Percentiles rank a stretch among this genome's conserved stretches.
These are phyloP conservation scores for Colostygia pectinataria DNA, from an alignment of 2,888 invertebrate species.

Conservation along the genomic window DNA sequence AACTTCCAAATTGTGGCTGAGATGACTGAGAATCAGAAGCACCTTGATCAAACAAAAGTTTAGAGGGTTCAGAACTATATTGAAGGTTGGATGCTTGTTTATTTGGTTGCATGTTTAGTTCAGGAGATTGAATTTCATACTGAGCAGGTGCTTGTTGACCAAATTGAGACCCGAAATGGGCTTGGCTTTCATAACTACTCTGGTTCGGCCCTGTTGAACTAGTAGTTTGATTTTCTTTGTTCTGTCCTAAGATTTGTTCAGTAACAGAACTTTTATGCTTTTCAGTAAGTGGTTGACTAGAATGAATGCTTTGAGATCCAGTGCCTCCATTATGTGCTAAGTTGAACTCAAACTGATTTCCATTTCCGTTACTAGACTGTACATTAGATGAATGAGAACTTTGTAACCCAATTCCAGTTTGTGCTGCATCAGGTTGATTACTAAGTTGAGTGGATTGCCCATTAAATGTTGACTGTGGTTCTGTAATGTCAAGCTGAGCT, in stretches of 20 bases:
- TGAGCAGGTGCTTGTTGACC: conserved; percentile 17
- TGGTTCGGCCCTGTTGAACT: conserved; percentile 12
- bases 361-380: conserved; percentile 5
- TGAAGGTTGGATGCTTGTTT: conserved; percentile 20
- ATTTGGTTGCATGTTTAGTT: conserved; percentile 11
- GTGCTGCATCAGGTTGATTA: background rate
- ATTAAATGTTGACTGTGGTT: conserved; percentile 5
- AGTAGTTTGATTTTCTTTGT: conserved; percentile 13
- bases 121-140: conserved; percentile 11
- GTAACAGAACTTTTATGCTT: conserved; percentile 8
- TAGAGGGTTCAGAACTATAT: conserved; percentile 14
- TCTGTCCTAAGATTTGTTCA: conserved; percentile 4
- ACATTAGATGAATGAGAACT: conserved; percentile 11
- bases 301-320: conserved; percentile 16
- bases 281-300: conserved; percentile 18
- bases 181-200: conserved; percentile 13
- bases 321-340: conserved; percentile 9
- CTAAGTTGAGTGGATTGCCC: conserved; percentile 3
- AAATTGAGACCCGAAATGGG: conserved; percentile 20
- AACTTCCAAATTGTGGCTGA: conserved; percentile 28
- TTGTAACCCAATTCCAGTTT: conserved; percentile 1
- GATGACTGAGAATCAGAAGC: conserved; percentile 15
- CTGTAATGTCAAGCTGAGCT: background rate
- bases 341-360: conserved; percentile 18
- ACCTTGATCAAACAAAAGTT: conserved; percentile 5